Evolutionary conservation across 2,888 invertebrate genomes (phyloP), one percentile per base, ranked within the genome.

Genomic region (Chironomus tentans): DNA sequence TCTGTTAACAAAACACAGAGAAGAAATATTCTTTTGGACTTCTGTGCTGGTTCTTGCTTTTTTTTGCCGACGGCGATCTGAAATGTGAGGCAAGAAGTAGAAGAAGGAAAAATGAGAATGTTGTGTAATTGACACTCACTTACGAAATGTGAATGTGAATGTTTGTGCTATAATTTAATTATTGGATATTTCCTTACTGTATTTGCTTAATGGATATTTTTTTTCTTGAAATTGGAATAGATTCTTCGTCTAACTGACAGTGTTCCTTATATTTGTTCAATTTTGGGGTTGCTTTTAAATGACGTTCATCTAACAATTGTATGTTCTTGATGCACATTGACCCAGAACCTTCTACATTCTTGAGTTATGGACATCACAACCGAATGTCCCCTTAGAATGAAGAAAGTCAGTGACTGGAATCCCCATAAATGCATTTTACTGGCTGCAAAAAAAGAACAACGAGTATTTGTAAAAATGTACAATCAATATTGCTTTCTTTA

Each of bases 401-500:
- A 61, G 56, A 74, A 74, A 62, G 74, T 74, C 74, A 74, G 48
- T 74, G 74, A 74, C 74, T 65, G 68, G 74, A 74, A 74, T 61
- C 74, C 74, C 46, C 2, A 46, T 7, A 22, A 74, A 65, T 50
- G 46, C 74, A 22, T 12, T 22, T 38, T 38, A 38, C 38, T 38
- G 38, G 38, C 38, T 38, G 13, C 65, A 18, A 56, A 56, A 65
- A 65, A 22, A 21, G 18, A 5, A 65, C 18, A 22, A 48, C 28
- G 28, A 28, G 28, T 5, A 28, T 28, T 28, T 28, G 50, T n/a
- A 48, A 48, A n/a, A 50, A 18, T 18, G 6, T 70, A 21, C 13
- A 47, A 70, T 70, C 65, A 22, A 65, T 65, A 65, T 70, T 38
- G 38, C 48, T 74, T 73, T 73, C 73, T 15, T 61, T 74, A 74